phyloP scores from a whole-genome alignment of 2,888 invertebrate species.

The Ichneumoninae sp. region DNA sequence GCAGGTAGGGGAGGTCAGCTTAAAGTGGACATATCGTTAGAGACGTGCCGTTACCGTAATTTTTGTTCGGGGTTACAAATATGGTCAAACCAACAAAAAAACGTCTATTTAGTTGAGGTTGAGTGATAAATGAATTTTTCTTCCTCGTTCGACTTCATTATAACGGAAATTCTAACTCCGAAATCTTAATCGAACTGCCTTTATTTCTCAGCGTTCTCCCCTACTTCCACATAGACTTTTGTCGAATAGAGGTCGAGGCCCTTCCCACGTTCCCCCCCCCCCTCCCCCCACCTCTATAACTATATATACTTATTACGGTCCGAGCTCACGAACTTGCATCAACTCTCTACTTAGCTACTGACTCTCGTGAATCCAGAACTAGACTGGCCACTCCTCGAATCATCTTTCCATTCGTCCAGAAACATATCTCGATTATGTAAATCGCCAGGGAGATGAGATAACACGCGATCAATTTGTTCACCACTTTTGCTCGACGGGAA shows the following conservation, averaged over 20 bases:
- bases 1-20: not conserved
- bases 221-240: not conserved
- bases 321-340: conserved; percentile 31
- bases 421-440: conserved; percentile 70
- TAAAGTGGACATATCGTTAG: not conserved
- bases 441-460: conserved; percentile 72
- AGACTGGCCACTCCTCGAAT: conserved; percentile 65
- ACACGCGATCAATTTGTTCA: conserved; percentile 72
- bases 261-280: conserved; percentile 22
- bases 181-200: not conserved
- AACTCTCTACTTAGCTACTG: conserved; percentile 46
- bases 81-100: too few relatives aligned
- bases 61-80: too few relatives aligned
- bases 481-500: conserved; percentile 68
- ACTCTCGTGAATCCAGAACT: conserved; percentile 68
- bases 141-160: too few relatives aligned
- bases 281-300: conserved; percentile 22
- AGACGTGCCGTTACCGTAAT: too few relatives aligned
- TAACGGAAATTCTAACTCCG: not conserved
- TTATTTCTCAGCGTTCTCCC: not conserved
- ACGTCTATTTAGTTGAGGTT: too few relatives aligned
- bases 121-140: too few relatives aligned
- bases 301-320: conserved; percentile 19
- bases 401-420: conserved; percentile 71
- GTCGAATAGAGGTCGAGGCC: conserved; percentile 21